A percentile compares a stretch with the other conserved stretches of the same genome.
Evolutionary conservation across 2,113 vertebrate species (phyloP).

Genomic region (Aldabrachelys gigantea): DNA sequence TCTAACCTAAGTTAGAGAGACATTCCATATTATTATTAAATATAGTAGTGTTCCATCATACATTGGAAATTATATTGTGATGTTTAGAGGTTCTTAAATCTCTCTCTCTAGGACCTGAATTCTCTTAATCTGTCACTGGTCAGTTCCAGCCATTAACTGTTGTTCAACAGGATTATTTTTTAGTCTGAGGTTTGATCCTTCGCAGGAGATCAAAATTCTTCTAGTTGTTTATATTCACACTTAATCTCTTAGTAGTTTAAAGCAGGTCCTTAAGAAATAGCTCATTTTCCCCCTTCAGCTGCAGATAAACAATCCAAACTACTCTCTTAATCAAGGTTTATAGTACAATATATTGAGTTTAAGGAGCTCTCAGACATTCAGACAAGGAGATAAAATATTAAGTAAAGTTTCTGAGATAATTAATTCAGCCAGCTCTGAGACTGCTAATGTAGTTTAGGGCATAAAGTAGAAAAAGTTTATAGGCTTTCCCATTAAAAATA

Average conservation of each 20-base stretch:
- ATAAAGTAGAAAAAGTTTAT: not conserved
- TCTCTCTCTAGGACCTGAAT: not conserved
- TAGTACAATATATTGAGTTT: slow-evolving; percentile 37
- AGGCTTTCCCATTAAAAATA: slow-evolving; percentile 18
- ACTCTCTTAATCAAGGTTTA: slow-evolving; percentile 47
- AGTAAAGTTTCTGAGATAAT: slow-evolving; percentile 59
- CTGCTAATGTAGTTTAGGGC: slow-evolving; percentile 26
- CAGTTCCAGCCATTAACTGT: not conserved
- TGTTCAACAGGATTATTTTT: not conserved
- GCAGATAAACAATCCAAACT: slow-evolving; percentile 47
- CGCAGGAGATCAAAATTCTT: not conserved
- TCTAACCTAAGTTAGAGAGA: not conserved
- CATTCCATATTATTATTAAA: not conserved
- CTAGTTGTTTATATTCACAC: not conserved
- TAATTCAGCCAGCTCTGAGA: slow-evolving; percentile 48
- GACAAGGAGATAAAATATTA: slow-evolving; percentile 51
- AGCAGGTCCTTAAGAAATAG: slow-evolving; percentile 28
- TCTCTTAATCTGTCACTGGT: not conserved
- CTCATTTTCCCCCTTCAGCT: slow-evolving; percentile 15
- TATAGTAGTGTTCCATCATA: rapidly evolving
- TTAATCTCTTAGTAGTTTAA: slow-evolving; percentile 41
- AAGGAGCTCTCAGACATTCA: slow-evolving; percentile 20
- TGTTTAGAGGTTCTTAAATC: not conserved
- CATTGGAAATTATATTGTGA: not conserved
- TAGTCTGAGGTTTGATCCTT: not conserved